Base-by-base conservation (phyloP, 2,113 vertebrate species). In the Microcebus tavaratra region DNA sequence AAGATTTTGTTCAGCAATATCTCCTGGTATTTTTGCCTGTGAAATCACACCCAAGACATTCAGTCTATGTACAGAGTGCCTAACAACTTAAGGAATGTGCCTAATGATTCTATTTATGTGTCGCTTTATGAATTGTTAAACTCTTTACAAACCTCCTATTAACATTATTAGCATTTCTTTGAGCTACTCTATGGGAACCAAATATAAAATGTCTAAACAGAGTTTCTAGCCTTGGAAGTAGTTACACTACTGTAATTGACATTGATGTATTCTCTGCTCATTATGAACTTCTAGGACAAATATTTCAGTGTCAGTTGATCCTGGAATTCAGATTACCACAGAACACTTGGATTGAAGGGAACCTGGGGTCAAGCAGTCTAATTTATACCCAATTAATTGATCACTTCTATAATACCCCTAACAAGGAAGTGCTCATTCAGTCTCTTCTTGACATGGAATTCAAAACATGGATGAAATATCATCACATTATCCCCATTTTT, bases 161-260 rank as follows among this genome's bases (percentile, higher is more conserved):
- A 93, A 88, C 79, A n/a, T 79, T n/a, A 94, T n/a, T 86, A 57
- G 67, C 91, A 31, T 87, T 76, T 92, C 91, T 97, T 65, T 91
- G 93, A 80, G 83, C 63, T 70, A 27, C 14, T 72, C 39, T 45
- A 93, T 96, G 93, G 89, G 86, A 97, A 61, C 42, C 1, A 12
- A 3, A 80, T 36, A 25, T 75, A 76, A 96, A 95, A 83, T 10
- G 42, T 80, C 93, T 59, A 86, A 15, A 50, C 6, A n/a, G n/a
- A 39, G 57, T 31, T 83, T 61, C 67, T 3, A 25, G 61, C 42
- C 68, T 87, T 27, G 68, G 73, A 72, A 61, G 79, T 39, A 14
- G 21, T 15, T 39, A 20, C 14, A 39, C 7, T 1, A 5, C 2
- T 3, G 17, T 9, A 78, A 80, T 0, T 14, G 18, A 21, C 27